Evolutionary conservation across 2,888 invertebrate genomes (phyloP).

Genomic region (Phortica okadai): DNA sequence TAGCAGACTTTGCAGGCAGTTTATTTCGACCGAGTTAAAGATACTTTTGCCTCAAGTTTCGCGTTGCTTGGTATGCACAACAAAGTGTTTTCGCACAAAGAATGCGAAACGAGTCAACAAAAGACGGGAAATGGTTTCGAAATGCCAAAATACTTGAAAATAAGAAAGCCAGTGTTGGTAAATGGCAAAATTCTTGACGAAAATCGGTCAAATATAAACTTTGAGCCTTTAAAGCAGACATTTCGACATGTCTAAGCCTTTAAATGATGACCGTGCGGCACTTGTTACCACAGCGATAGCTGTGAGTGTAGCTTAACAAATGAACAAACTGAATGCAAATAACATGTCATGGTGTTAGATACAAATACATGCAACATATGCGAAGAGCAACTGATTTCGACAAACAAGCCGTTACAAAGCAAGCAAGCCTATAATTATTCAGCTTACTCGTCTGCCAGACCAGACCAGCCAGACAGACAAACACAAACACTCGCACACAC

Average conservation of each 20-base stretch:
- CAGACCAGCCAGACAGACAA: not conserved
- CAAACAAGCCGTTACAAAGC: not conserved
- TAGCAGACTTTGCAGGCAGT: not conserved
- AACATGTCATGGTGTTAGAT: not conserved
- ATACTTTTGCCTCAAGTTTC: slow-evolving; percentile 6
- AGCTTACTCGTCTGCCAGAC: not conserved
- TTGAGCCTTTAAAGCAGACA: too few species aligned
- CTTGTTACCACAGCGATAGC: not conserved
- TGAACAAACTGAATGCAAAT: not conserved
- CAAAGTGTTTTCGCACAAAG: slow-evolving; percentile 4
- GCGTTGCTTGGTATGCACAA: slow-evolving; percentile 2
- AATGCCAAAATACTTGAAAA: not conserved
- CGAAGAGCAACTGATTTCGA: not conserved
- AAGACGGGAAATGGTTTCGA: slow-evolving; percentile 16
- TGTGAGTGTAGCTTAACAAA: not conserved
- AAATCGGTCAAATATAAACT: not conserved
- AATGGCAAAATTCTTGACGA: not conserved
- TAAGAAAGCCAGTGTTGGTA: not conserved
- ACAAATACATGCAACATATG: not conserved
- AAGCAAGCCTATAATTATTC: not conserved
- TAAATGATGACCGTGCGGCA: too few species aligned
- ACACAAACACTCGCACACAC: not conserved
- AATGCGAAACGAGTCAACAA: not conserved
- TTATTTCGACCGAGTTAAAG: not conserved
- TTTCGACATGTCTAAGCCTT: too few species aligned